A percentile compares a stretch with the other conserved stretches of the same genome.
Conservation (phyloP, 2,797 vertebrate genomes). For the Graptemys geographica region DNA sequence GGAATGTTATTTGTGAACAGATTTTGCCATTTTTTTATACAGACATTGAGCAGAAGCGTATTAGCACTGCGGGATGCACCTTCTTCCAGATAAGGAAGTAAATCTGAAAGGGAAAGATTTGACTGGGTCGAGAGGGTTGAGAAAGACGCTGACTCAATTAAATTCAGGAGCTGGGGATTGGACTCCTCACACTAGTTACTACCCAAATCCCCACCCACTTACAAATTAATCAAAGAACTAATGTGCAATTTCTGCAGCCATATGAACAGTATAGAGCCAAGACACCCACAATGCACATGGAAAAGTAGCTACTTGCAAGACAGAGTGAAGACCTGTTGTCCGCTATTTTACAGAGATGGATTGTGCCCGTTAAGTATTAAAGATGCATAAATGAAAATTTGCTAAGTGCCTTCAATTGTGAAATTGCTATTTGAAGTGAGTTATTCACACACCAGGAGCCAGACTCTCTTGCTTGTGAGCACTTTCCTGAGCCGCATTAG, state of each 20-base stretch:
- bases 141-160: not conserved
- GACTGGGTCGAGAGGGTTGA: not conserved
- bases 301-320: not conserved
- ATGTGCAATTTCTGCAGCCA: not conserved
- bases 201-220: not conserved
- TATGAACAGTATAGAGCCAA: conserved; percentile 17
- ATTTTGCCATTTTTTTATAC: not conserved
- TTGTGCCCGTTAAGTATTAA: not conserved
- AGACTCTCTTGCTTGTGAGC: not conserved
- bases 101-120: conserved; percentile 36
- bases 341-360: not conserved
- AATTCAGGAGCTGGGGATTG: not conserved
- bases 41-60: not conserved
- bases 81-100: conserved; percentile 29
- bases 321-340: not conserved
- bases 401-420: not conserved
- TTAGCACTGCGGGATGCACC: not conserved
- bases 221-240: fast-evolving
- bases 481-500: not conserved
- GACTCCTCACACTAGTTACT: not conserved
- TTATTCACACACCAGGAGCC: not conserved
- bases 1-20: conserved; percentile 17
- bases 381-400: not conserved
- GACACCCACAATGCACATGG: not conserved
- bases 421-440: conserved; percentile 13